These are phyloP conservation scores for Leptogaster cylindrica DNA, from an alignment of 2,888 invertebrate genomes.

Conservation along the genomic window DNA sequence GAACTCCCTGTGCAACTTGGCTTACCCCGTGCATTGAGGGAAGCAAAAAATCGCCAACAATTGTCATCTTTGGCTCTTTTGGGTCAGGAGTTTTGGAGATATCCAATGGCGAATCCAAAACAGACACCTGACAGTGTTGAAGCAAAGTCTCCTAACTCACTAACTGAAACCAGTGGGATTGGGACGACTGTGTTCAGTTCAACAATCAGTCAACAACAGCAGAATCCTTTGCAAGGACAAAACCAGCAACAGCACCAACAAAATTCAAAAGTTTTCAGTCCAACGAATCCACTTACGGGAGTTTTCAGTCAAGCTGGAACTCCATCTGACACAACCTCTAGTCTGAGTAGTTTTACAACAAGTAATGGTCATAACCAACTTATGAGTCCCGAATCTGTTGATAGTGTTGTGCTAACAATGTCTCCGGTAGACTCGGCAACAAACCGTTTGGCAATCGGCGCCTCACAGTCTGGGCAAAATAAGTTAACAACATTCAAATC, in stretches of 20 bases:
- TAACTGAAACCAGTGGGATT: slow-evolving; percentile 61
- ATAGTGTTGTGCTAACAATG: slow-evolving; percentile 77
- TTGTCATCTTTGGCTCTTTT: slow-evolving; percentile 87
- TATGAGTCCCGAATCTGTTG: slow-evolving; percentile 66
- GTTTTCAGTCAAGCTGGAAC: slow-evolving; percentile 63
- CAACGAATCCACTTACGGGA: slow-evolving; percentile 54
- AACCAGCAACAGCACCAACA: slow-evolving; percentile 57
- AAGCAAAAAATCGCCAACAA: slow-evolving; percentile 88
- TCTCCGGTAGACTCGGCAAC: slow-evolving; percentile 67
- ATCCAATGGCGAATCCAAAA: slow-evolving; percentile 78
- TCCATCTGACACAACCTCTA: slow-evolving; percentile 73
- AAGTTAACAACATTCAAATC: slow-evolving; percentile 74
- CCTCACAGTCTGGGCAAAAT: slow-evolving; percentile 50
- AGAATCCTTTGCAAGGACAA: slow-evolving; percentile 50
- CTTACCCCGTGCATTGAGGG: slow-evolving; percentile 82
- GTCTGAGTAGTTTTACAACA: slow-evolving; percentile 76
- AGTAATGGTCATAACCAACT: slow-evolving; percentile 62
- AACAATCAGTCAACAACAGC: slow-evolving; percentile 44
- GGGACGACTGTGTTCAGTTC: slow-evolving; percentile 61
- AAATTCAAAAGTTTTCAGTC: slow-evolving; percentile 54
- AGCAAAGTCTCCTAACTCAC: slow-evolving; percentile 60
- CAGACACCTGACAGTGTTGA: slow-evolving; percentile 56
- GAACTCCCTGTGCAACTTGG: slow-evolving; percentile 90
- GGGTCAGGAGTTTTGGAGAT: slow-evolving; percentile 87
- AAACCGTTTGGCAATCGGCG: slow-evolving; percentile 50